Base-by-base conservation (phyloP, 1,140 invertebrate genomes). In the Trissolcus basalis region DNA sequence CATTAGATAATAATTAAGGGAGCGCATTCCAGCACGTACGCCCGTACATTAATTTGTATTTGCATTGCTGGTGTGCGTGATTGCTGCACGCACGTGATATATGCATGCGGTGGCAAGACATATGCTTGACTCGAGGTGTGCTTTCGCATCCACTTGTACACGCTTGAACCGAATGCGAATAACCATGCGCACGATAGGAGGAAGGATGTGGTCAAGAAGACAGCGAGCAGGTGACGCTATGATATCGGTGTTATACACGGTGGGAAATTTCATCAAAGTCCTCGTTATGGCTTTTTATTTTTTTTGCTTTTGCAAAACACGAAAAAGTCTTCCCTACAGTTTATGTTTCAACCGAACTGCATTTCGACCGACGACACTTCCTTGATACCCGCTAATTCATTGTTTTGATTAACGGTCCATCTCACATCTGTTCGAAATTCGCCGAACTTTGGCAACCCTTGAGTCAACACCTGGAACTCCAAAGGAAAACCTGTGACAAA, bases 161-260 rank as follows among this genome's bases (percentile, higher is more conserved):
- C 43, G 39, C 59, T 19, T 44, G 36, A 56, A 67, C 64, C 65
- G 50, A 64, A 63, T 54, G 43, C 12, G 7, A 7, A 7, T 11
- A 7, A 45, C 36, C 65, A 72, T 32, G 54, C 73, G 54, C 73
- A 76, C 68, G 65, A 65, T 74, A 51, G 56, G 77, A 77, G 73
- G 78, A 80, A 80, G 78, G 78, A 80, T 80, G 78, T 80, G 78
- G 78, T 80, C 71, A 74, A 80, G 75, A 77, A 77, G 78, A 77
- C 77, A 59, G 60, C 68, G 59, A 50, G 55, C 77, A 79, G 72
- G 77, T 76, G 72, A 72, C 65, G 73, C 69, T 70, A 70, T 74
- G 44, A 72, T 70, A 72, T 67, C 59, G 65, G 67, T 56, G 77
- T 80, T 80, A 80, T 80, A 74, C 78, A 80, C 70, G 70, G 70